Evolutionary conservation across 2,113 vertebrate species (phyloP), one percentile per base, ranked within the genome.

Genomic region (Microcebus griseorufus): DNA sequence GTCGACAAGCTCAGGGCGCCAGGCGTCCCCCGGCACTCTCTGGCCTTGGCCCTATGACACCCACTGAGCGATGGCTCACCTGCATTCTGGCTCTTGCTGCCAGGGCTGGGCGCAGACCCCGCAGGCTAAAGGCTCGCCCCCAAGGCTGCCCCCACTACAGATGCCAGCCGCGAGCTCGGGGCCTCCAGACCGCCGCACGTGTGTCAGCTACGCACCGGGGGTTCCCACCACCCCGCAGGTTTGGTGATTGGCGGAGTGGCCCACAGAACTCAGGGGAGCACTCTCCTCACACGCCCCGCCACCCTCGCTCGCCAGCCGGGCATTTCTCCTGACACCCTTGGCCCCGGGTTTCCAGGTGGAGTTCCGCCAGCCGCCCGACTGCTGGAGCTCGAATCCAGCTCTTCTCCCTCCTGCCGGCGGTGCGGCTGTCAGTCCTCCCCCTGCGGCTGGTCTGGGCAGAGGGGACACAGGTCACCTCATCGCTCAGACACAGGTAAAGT

Each of bases 11-110:
- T 5, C 1, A 2, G 64, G 34, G 53, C 29, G 3, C 11, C 27
- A 2, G 53, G 6, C 1, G 5, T 25, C 45, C 62, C 55, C 22
- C 29, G 58, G 32, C 5, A 60, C 23, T 23, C 3, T 5, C 83
- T 1, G 4, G 45, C 45, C 45, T 45, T 8, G 45, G 45, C 45
- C 45, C 45, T 8, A 45, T 45, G 45, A 37, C 32, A 2, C 51
- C 2, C 48, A 3, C 17, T 12, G 12, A 17, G 0, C 8, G 39
- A 12, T 18, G 14, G 23, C 32, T 18, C 39, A 34, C 18, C 16
- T 9, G 9, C 25, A 14, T 42, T 4, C 69, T 55, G 27, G 34
- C 22, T 58, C 37, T 34, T 25, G 17, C 25, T 29, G n/a, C 29
- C 29, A 2, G 6, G 13, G 18, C 60, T 34, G 25, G 18, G 20